Evolutionary conservation across 2,113 vertebrate species (phyloP).

Genomic region (Regulus satrapa): DNA sequence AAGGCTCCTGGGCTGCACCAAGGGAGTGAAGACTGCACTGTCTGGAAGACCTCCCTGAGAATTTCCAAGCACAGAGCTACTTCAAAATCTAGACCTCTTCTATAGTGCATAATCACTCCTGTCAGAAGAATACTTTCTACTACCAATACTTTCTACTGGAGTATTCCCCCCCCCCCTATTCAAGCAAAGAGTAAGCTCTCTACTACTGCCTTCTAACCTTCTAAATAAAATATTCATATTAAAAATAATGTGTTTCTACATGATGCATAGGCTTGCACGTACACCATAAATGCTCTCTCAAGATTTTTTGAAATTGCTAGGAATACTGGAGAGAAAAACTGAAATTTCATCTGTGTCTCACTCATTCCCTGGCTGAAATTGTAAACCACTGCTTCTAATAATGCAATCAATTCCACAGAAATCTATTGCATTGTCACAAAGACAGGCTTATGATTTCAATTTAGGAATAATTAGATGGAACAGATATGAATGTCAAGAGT

Average conservation of each 20-base stretch:
- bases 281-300: not conserved
- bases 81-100: not conserved
- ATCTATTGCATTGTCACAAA: constrained; percentile 44
- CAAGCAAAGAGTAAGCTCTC: not conserved
- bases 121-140: not conserved
- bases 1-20: not conserved
- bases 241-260: not conserved
- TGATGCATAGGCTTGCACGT: not conserved
- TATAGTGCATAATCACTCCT: not conserved
- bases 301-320: not conserved
- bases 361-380: not conserved
- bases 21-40: not conserved
- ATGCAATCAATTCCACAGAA: constrained; percentile 35
- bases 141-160: not conserved
- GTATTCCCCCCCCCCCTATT: not conserved
- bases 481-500: constrained; percentile 50
- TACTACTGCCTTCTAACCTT: not conserved
- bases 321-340: not conserved
- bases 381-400: constrained; percentile 31
- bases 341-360: not conserved
- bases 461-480: constrained; percentile 26
- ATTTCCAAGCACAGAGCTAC: not conserved
- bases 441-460: constrained; percentile 43
- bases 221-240: not conserved
- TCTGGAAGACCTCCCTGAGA: not conserved